Evolutionary conservation across 2,113 vertebrate species (phyloP).

Genomic region (Natator depressus): DNA sequence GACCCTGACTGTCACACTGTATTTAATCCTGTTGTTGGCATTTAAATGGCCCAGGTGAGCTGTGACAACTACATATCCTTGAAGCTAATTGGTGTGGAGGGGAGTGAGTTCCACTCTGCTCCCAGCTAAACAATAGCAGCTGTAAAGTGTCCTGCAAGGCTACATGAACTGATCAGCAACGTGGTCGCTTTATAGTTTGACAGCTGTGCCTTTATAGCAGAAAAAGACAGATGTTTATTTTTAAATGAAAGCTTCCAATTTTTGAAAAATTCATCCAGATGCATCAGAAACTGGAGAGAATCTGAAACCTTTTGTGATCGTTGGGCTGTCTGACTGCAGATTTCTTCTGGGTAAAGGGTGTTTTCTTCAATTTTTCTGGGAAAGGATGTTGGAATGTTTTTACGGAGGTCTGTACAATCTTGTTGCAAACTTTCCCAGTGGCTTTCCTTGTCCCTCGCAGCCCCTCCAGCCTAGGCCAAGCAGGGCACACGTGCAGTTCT

Average conservation of each 20-base stretch:
- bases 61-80: neutral
- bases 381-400: neutral
- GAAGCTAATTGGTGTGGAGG: neutral
- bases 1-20: neutral
- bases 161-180: neutral
- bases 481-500: neutral
- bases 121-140: too few relatives aligned
- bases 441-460: neutral
- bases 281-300: neutral
- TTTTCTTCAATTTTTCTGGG: neutral
- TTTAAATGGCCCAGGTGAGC: slow-evolving; percentile 2
- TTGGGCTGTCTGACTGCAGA: neutral
- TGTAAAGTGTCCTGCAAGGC: neutral
- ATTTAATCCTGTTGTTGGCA: neutral
- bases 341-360: neutral
- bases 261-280: neutral
- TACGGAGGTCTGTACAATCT: neutral
- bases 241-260: neutral
- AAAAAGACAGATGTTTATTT: neutral
- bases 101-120: neutral
- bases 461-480: neutral
- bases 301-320: neutral
- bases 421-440: neutral
- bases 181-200: neutral
- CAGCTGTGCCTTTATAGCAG: neutral